These are phyloP conservation scores for Auanema freiburgensis DNA, from an alignment of 2,888 invertebrate genomes.

Conservation along the genomic window DNA sequence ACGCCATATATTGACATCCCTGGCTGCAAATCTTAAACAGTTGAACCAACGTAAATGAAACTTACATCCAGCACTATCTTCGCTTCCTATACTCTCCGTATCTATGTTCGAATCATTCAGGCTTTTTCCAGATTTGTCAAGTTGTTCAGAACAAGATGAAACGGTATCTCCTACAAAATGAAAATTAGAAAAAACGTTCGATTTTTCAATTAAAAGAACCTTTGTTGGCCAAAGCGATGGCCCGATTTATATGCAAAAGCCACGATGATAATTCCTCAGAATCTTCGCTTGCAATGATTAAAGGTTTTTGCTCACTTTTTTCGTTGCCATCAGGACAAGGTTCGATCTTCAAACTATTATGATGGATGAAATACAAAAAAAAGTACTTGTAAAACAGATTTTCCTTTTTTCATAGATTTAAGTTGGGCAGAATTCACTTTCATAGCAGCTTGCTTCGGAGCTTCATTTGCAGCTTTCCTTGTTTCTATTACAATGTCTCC, in stretches of 20 bases:
- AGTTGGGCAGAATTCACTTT: slow-evolving; percentile 49
- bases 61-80: slow-evolving; percentile 46
- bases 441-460: slow-evolving; percentile 32
- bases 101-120: slow-evolving; percentile 28
- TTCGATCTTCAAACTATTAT: slow-evolving; percentile 23
- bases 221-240: slow-evolving; percentile 40
- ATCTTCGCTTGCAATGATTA: slow-evolving; percentile 35
- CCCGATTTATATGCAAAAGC: slow-evolving; percentile 39
- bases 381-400: slow-evolving; percentile 51
- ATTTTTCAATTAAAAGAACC: slow-evolving; percentile 17
- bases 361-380: too few species aligned
- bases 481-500: slow-evolving; percentile 50
- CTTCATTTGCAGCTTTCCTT: slow-evolving; percentile 27
- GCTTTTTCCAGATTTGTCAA: slow-evolving; percentile 19
- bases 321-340: slow-evolving; percentile 20
- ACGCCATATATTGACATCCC: slow-evolving; percentile 48
- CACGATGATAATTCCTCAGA: slow-evolving; percentile 33
- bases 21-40: slow-evolving; percentile 29
- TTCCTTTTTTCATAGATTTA: slow-evolving; percentile 58
- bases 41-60: slow-evolving; percentile 1
- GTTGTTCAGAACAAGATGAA: slow-evolving; percentile 35
- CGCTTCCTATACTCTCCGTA: slow-evolving; percentile 49
- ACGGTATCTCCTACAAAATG: slow-evolving; percentile 34
- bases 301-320: slow-evolving; percentile 25
- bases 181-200: background rate